Conservation (phyloP, 2,888 invertebrate genomes). For the Dinocampus coccinellae region DNA sequence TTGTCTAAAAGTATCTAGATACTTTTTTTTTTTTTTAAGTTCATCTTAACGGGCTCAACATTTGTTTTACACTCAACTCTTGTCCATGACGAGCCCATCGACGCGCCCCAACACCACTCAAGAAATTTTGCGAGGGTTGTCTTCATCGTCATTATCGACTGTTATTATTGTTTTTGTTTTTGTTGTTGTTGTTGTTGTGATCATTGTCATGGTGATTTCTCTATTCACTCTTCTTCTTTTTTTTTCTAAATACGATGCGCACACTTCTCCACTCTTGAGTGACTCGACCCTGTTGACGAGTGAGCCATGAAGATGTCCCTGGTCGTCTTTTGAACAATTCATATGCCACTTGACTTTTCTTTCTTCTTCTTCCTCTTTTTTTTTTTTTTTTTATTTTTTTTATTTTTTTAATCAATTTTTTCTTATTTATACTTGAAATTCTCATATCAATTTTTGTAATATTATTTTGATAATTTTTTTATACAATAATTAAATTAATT, state of each 20-base stretch:
- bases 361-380: neutral
- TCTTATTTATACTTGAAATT: too few relatives aligned
- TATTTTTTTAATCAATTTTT: neutral
- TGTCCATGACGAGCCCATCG: slow-evolving; percentile 39
- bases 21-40: slow-evolving; percentile 1
- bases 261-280: slow-evolving; percentile 30
- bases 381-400: neutral
- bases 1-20: neutral
- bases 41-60: slow-evolving; percentile 36
- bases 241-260: neutral
- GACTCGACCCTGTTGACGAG: slow-evolving; percentile 50
- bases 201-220: slow-evolving; percentile 15
- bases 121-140: slow-evolving; percentile 41
- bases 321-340: neutral
- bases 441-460: too few relatives aligned
- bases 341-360: neutral
- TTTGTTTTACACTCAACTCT: slow-evolving; percentile 29
- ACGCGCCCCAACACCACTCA: slow-evolving; percentile 46
- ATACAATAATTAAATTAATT: neutral
- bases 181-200: neutral
- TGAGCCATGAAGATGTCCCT: slow-evolving; percentile 46
- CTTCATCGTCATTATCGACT: neutral
- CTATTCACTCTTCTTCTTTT: slow-evolving; percentile 29
- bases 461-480: too few relatives aligned
- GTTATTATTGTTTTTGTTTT: too few relatives aligned